These are phyloP conservation scores for Danaus melanippus DNA, from an alignment of 1,140 invertebrate species.

Conservation along the genomic window DNA sequence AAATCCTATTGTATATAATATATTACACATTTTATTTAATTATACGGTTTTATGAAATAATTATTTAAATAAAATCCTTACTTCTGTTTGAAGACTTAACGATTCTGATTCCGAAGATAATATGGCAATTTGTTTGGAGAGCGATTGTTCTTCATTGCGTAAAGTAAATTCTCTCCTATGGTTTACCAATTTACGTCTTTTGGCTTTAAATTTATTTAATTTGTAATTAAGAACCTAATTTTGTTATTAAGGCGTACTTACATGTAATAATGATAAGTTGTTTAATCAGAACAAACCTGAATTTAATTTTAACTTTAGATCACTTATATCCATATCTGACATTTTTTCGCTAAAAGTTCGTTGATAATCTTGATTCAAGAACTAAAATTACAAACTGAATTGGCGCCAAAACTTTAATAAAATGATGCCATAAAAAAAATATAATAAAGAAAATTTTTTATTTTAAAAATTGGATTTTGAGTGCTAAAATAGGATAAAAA, in stretches of 20 bases:
- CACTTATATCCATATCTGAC: slow-evolving; percentile 18
- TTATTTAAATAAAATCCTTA: slow-evolving; percentile 16
- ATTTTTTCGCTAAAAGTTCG: slow-evolving; percentile 18
- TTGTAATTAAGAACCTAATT: background rate
- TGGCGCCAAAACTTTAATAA: too few relatives aligned
- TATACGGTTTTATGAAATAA: background rate
- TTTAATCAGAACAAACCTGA: slow-evolving; percentile 12
- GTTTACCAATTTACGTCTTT: slow-evolving; percentile 31
- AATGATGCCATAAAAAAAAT: too few relatives aligned
- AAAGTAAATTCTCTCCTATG: slow-evolving; percentile 27
- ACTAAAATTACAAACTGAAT: background rate
- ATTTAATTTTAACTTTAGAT: slow-evolving; percentile 30
- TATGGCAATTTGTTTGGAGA: slow-evolving; percentile 33
- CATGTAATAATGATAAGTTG: slow-evolving; percentile 4
- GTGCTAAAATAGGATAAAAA: too few relatives aligned
- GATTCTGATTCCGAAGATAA: slow-evolving; percentile 31
- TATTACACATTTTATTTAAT: slow-evolving; percentile 3
- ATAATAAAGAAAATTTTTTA: too few relatives aligned
- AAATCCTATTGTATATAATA: slow-evolving; percentile 25
- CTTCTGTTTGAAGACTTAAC: slow-evolving; percentile 35
- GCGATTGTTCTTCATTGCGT: slow-evolving; percentile 27
- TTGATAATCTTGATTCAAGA: slow-evolving; percentile 18
- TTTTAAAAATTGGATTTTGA: too few relatives aligned
- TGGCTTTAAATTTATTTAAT: slow-evolving; percentile 21
- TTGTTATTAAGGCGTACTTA: slow-evolving; percentile 1